Percentiles rank a stretch among this genome's conserved stretches.
phyloP scores from a whole-genome alignment of 2,888 invertebrate genomes.

The Osedax frankpressi region DNA sequence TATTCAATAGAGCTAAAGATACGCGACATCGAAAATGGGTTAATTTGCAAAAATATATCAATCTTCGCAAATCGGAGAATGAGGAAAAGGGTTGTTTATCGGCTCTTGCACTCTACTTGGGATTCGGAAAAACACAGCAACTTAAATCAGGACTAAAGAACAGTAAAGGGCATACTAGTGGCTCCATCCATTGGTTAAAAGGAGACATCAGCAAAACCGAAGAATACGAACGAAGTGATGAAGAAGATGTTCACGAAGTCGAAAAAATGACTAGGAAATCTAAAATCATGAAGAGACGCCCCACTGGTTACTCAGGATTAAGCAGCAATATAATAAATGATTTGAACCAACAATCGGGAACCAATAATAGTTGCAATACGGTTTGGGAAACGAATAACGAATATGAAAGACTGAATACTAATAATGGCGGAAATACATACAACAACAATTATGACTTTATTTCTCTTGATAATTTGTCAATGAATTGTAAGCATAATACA shows the following conservation, averaged over 20 bases:
- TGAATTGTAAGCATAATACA: too few species aligned
- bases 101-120: not conserved
- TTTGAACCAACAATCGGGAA: too few species aligned
- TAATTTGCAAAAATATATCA: not conserved
- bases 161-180: not conserved
- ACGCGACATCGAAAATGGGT: not conserved
- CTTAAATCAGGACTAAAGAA: not conserved
- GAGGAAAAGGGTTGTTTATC: not conserved
- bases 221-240: not conserved
- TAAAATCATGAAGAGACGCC: not conserved
- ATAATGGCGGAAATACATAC: too few species aligned
- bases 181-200: not conserved
- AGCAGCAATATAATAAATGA: too few species aligned
- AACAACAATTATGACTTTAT: too few species aligned
- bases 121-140: not conserved
- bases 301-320: not conserved
- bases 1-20: not conserved
- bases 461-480: too few species aligned
- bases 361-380: too few species aligned
- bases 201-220: not conserved
- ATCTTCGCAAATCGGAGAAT: not conserved
- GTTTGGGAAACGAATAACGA: too few species aligned
- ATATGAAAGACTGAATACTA: too few species aligned
- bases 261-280: not conserved
- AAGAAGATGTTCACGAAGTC: not conserved